Evolutionary conservation across 2,797 vertebrate genomes (phyloP), one percentile per base, ranked within the genome.

Genomic region (Chiloscyllium punctatum): DNA sequence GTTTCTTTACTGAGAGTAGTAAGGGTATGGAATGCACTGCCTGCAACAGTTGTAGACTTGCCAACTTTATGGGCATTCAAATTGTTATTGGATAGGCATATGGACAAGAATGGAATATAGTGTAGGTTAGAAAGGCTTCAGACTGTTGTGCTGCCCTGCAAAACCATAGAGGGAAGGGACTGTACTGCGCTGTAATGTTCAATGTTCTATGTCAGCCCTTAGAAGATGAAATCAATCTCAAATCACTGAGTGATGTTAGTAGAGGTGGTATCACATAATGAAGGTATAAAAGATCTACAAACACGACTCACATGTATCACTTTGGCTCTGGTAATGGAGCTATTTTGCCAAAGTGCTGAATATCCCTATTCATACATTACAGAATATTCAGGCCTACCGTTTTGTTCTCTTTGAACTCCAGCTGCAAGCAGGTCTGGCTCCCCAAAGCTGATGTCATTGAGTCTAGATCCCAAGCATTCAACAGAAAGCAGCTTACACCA

Each of bases 381-480:
- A 96, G 23, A 66, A 96, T 96, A 96, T 97, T 96, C 95, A 96
- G 96, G 98, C 98, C 98, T 97, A 99, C 99, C 99, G 90, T 98
- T 99, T 97, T 99, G 99, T 95, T 99, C 99, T 96, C 98, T 98
- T 98, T 99, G 99, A 96, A 99, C 99, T 92, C 99, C 99, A 3
- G 99, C 99, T 69, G 99, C 99, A 97, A 99, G 98, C 96, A 99
- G 98, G 97, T 99, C 99, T 18, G 99, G 99, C 96, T 99, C 99
- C 87, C 99, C 99, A 42, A 99, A 98, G 97, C 99, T 99, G 98
- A 99, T 99, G 97, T 99, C 99, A 96, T 99, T 99, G 96, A 99
- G 98, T 95, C 99, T 98, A 96, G 98, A 98, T 97, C 98, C 99
- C 96, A 99, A 97, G 96, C 99, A 99, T 97, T 99, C 99, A 97